These are phyloP conservation scores for Pristionchus maxplancki DNA, from an alignment of 2,888 invertebrate genomes.

Conservation along the genomic window DNA sequence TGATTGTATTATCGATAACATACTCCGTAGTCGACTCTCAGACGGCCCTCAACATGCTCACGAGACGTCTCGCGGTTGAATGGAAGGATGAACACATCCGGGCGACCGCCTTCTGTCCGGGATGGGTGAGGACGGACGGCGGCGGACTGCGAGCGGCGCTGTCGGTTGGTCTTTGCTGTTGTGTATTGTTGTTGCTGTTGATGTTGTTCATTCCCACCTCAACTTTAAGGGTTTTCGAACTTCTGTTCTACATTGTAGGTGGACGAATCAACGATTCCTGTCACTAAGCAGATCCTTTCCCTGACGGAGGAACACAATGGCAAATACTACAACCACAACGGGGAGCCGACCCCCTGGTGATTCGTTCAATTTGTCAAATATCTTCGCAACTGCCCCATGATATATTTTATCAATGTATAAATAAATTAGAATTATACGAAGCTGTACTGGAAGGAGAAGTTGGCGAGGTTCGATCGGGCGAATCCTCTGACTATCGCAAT, in stretches of 20 bases:
- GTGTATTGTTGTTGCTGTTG: no score
- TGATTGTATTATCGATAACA: no score
- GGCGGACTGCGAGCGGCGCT: background rate
- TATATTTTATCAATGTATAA: no score
- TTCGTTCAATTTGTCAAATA: background rate
- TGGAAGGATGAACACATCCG: constrained; percentile 3
- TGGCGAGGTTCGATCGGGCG: constrained; percentile 17
- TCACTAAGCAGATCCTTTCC: background rate
- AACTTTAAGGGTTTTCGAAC: no score
- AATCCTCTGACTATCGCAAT: background rate
- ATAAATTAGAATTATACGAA: background rate
- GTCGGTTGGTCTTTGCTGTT: background rate
- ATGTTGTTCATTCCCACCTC: background rate
- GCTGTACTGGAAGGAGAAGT: constrained; percentile 5
- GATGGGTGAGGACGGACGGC: constrained; percentile 40
- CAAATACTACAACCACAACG: background rate
- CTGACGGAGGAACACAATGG: constrained; percentile 25
- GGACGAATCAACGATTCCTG: background rate
- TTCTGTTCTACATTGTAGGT: background rate
- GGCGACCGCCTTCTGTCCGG: constrained; percentile 37
- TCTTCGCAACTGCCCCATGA: no score
- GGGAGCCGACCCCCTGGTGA: background rate
- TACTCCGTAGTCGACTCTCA: no score
- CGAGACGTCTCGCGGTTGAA: background rate
- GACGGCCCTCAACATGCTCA: constrained; percentile 31